Evolutionary conservation across 2,797 vertebrate species (phyloP).

Genomic region (Myoxocephalus aenaeus): DNA sequence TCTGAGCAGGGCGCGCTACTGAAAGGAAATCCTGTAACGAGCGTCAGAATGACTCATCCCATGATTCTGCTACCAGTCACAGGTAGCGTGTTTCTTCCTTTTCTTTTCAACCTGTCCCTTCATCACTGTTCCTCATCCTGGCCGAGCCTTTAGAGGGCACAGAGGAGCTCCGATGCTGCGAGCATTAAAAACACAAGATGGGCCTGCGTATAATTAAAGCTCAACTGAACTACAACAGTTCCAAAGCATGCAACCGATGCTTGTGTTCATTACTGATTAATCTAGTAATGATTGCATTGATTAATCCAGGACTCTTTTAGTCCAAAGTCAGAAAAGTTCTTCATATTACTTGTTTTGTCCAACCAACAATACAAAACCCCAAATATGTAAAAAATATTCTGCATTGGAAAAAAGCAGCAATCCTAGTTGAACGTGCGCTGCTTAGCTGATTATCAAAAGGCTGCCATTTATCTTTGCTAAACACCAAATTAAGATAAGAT

Average conservation of each 20-base stretch:
- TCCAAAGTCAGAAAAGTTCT: background rate
- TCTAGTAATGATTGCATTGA: background rate
- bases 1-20: slow-evolving; percentile 7
- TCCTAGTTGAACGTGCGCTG: background rate
- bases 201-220: background rate
- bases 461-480: background rate
- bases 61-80: background rate
- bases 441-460: too few species aligned
- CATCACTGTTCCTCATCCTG: background rate
- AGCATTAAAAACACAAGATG: background rate
- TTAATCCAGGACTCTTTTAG: background rate
- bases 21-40: slow-evolving; percentile 39
- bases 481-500: background rate
- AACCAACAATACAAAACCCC: background rate
- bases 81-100: background rate
- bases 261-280: background rate
- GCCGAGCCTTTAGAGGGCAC: slow-evolving; percentile 8
- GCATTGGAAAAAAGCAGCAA: background rate
- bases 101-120: background rate
- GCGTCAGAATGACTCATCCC: slow-evolving; percentile 41
- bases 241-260: background rate
- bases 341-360: background rate
- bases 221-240: background rate
- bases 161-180: background rate
- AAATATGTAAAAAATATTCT: background rate